Evolutionary conservation across 2,113 vertebrate species (phyloP), one percentile per base, ranked within the genome.

Genomic region (Peromyscus polionotus): DNA sequence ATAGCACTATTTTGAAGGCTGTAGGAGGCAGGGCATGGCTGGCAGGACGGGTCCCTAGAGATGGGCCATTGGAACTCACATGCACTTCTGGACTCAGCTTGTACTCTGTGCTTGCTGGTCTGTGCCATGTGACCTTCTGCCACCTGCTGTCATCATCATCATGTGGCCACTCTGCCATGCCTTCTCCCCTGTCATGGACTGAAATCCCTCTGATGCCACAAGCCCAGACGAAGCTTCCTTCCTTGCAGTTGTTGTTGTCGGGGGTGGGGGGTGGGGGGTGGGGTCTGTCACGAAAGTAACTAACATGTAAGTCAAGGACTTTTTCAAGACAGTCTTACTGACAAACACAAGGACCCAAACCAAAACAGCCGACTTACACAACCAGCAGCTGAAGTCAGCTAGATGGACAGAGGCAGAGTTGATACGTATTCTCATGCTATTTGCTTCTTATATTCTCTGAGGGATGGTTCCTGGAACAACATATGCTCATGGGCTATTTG

Each of bases 301-400:
- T 51, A 83, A 73, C 91, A 80, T 67, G 28, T 51, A 48, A 86
- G 67, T n/a, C 57, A 86, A 26, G 63, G 39, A 77, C 36, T 88
- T 88, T 91, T 85, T 76, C 75, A 93, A 93, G 75, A 94, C 77
- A 93, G 39, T 65, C 45, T 94, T 94, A 61, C 42, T 65, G 36
- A 77, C 14, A 84, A 65, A 88, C 93, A 36, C 65, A 87, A 57
- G 51, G 77, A 45, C 19, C 63, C 54, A 73, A 24, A 88, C 22
- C 65, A 59, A 81, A 87, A 45, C 42, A 72, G 48, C 20, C 4
- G 4, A 87, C 42, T 42, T 39, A 51, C 7, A 57, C 36, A 45
- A 12, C n/a, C 20, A 24, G 51, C 65, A 45, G 8, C 11, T 51
- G 51, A 95, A 77, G n/a, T 45, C 26, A 84, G 59, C 87, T 72